These are phyloP conservation scores for Agrochola litura DNA, from an alignment of 2,888 invertebrate species.

Conservation along the genomic window DNA sequence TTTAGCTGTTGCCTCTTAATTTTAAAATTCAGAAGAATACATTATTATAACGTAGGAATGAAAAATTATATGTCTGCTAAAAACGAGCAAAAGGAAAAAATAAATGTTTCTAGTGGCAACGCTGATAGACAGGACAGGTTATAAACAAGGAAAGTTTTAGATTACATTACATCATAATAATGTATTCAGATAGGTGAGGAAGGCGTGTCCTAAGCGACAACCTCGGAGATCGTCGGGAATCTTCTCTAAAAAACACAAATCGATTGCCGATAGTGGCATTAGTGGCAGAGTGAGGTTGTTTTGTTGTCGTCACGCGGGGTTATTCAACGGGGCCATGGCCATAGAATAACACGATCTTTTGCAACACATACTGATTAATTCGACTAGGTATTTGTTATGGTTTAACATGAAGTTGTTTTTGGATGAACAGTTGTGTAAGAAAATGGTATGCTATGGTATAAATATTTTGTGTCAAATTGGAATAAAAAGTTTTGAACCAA, in stretches of 20 bases:
- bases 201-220: constrained; percentile 19
- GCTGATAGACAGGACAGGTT: not conserved
- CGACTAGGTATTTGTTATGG: constrained; percentile 23
- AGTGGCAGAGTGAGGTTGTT: constrained; percentile 47
- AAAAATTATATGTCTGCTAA: not conserved
- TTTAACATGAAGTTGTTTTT: constrained; percentile 1
- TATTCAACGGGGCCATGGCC: constrained; percentile 66
- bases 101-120: not conserved
- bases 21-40: not conserved
- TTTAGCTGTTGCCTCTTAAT: no score
- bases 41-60: not conserved
- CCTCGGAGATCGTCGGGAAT: constrained; percentile 24
- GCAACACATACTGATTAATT: constrained; percentile 46
- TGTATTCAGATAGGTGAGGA: constrained; percentile 35
- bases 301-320: constrained; percentile 62
- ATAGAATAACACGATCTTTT: constrained; percentile 66
- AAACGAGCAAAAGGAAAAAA: not conserved
- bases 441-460: not conserved
- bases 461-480: not conserved
- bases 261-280: constrained; percentile 33
- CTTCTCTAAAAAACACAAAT: constrained; percentile 52
- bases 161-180: constrained; percentile 31
- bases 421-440: not conserved
- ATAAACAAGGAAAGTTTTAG: constrained; percentile 3
- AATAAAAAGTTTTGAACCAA: not conserved